A percentile compares a stretch with the other conserved stretches of the same genome.
Conservation (phyloP, 2,113 vertebrate species). For the Piaya cayana region DNA sequence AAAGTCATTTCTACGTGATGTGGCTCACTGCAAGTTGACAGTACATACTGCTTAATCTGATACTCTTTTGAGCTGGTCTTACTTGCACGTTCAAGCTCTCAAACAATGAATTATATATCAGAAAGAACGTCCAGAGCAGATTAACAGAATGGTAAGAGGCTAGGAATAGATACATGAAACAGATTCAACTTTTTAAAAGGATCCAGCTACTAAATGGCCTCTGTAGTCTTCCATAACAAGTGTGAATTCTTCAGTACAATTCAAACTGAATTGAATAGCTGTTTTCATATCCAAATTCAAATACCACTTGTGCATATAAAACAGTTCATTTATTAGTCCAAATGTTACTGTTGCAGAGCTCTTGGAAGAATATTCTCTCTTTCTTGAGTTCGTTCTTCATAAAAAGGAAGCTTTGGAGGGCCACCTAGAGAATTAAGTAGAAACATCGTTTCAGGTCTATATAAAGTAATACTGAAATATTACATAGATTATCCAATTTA, state of each 20-base stretch:
- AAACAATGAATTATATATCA: constrained; percentile 37
- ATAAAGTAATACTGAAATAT: not conserved
- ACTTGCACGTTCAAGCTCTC: constrained; percentile 14
- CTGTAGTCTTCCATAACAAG: constrained; percentile 75
- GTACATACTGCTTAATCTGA: not conserved
- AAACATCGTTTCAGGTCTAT: not conserved
- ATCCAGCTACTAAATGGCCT: constrained; percentile 74
- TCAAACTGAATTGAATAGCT: constrained; percentile 74
- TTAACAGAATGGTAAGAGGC: constrained; percentile 56
- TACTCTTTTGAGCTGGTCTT: not conserved
- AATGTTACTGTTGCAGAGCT: constrained; percentile 71
- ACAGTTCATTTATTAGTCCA: constrained; percentile 74
- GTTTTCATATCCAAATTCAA: constrained; percentile 76
- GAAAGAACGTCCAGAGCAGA: constrained; percentile 49
- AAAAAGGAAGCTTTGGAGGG: constrained; percentile 57
- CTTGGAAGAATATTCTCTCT: constrained; percentile 71
- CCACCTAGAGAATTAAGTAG: constrained; percentile 61
- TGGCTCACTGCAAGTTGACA: not conserved
- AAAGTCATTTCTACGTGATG: not conserved
- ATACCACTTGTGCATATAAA: constrained; percentile 76
- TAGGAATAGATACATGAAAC: constrained; percentile 71
- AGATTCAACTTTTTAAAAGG: constrained; percentile 64
- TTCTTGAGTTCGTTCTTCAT: constrained; percentile 66
- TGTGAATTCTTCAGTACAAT: constrained; percentile 76
- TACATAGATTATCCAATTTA: constrained; percentile 38